Base-by-base conservation (phyloP, 2,797 vertebrate genomes). In the Cyclura pinguis region DNA sequence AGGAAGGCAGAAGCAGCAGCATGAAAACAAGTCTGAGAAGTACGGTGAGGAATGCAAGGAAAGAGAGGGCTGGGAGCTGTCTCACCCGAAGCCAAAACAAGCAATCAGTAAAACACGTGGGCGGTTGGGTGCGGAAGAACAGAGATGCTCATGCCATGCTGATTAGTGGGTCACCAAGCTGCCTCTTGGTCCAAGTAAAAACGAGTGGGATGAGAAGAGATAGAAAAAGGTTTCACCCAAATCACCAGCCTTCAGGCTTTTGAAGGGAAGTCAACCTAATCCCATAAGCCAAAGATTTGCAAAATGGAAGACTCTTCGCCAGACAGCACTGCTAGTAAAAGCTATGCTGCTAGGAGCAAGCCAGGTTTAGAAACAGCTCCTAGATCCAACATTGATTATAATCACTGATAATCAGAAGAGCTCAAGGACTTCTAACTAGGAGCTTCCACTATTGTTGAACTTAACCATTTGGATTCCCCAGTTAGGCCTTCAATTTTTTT, bases 331-430 rank as follows among this genome's bases (percentile, higher is more conserved):
- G 81, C 20, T 52, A 55, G 7, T 55, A 87, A 93, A 77, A 47
- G 87, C 90, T 6, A 76, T 50, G 4, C 80, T 59, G 59, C 7
- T 14, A 86, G 64, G 80, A 0, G 77, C 50, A 86, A 35, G 87
- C 0, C 80, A 59, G 92, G 91, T 93, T 69, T 55, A 93, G n/a
- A 42, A 42, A 88, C 88, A 88, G 1, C 59, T 84, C 85, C 62
- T 69, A 87, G 18, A 72, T 84, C 64, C 72, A 82, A 91, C 82
- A 84, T 64, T 74, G 69, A 59, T 4, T 22, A 35, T 77, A 42
- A 80, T 38, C 80, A 83, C 6, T 86, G 80, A 90, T 84, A 89
- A 74, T 76, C 6, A 80, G 67, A 93, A 89, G 83, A 78, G 13
- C 62, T n/a, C 74, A 59, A 67, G 24, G 27, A 38, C 38, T 57